Evolutionary conservation across 2,888 invertebrate species (phyloP).

Genomic region (Troides aeacus): DNA sequence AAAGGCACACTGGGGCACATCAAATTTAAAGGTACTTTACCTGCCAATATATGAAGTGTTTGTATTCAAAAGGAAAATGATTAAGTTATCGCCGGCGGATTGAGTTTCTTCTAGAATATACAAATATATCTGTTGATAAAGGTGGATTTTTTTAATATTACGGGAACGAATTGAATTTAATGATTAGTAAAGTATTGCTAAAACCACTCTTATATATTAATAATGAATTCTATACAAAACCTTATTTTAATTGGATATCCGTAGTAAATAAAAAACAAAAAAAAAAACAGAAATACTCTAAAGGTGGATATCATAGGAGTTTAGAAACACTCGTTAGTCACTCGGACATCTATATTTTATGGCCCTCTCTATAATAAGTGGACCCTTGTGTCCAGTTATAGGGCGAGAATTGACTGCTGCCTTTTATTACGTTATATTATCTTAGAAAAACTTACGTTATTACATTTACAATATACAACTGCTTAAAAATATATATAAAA

Average conservation of each 20-base stretch:
- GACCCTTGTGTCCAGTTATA: conserved; percentile 14
- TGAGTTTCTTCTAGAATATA: neutral
- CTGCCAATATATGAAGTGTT: neutral
- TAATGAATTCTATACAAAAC: neutral
- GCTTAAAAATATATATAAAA: neutral
- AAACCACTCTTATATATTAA: no score
- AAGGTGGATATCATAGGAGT: neutral
- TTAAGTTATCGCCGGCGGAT: neutral
- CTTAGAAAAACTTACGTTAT: neutral
- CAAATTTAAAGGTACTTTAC: neutral
- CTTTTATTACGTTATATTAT: neutral
- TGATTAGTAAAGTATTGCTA: no score
- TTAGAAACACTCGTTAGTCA: neutral
- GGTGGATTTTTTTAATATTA: no score
- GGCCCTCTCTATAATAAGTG: conserved; percentile 11
- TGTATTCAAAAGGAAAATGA: neutral
- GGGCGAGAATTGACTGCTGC: conserved; percentile 4
- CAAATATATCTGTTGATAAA: no score
- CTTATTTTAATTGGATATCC: neutral
- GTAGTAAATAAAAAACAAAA: no score
- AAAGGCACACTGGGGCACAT: neutral
- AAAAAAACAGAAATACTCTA: neutral
- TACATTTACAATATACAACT: neutral
- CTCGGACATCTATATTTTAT: conserved; percentile 15
- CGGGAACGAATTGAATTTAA: no score